A percentile compares a stretch with the other conserved stretches of the same genome.
Evolutionary conservation across 53 echinoderm and acorn worm genomes (phyloP).

Genomic region (Zoroaster sp.): DNA sequence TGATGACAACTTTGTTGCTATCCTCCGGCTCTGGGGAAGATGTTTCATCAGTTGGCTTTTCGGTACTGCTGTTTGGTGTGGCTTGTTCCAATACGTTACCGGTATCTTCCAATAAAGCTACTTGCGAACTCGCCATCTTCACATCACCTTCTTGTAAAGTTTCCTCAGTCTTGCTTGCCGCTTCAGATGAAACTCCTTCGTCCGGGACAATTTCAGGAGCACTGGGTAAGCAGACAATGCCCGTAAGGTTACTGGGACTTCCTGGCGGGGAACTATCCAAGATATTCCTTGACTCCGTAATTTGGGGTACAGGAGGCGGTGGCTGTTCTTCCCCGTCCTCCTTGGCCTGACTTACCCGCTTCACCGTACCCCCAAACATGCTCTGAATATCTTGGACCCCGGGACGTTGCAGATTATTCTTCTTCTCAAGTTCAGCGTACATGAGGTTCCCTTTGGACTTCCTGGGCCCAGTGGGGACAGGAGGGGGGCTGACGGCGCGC

Average conservation of each 20-base stretch:
- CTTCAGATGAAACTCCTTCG: not conserved
- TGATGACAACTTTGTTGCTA: not conserved
- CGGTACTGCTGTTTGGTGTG: not conserved
- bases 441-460: not conserved
- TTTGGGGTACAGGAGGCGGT: slow-evolving; percentile 19
- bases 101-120: not conserved
- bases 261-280: not conserved
- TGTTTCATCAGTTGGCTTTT: not conserved
- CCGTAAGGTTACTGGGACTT: not conserved
- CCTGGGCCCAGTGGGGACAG: slow-evolving; percentile 10
- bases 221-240: not conserved
- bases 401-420: not conserved
- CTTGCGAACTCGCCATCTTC: not conserved
- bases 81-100: too few relatives aligned
- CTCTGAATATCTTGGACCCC: not conserved
- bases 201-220: not conserved
- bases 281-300: not conserved
- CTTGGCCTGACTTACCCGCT: not conserved
- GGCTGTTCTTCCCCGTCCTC: not conserved
- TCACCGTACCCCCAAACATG: slow-evolving; percentile 2
- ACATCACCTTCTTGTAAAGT: not conserved
- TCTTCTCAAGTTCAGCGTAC: slow-evolving; percentile 29
- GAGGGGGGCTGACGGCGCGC: not conserved
- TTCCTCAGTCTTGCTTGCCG: not conserved
- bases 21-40: not conserved